Conservation (phyloP, 2,888 invertebrate species). For the Perizoma affinitatum region DNA sequence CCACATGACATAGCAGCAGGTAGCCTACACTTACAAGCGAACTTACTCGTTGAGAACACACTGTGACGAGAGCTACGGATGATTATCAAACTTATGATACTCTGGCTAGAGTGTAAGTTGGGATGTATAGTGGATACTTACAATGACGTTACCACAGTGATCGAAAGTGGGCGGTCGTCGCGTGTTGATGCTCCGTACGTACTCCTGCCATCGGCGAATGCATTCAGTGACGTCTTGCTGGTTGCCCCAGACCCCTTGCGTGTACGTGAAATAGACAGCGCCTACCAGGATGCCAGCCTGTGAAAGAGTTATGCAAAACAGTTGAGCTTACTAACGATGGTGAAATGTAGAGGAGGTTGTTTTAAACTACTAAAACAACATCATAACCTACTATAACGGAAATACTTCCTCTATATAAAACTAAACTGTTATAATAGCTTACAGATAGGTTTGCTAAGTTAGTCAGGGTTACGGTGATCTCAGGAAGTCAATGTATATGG, state of each 20-base stretch:
- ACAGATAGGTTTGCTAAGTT: no score
- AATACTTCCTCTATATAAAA: no score
- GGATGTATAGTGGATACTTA: constrained; percentile 53
- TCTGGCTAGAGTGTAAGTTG: neutral
- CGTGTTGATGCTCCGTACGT: constrained; percentile 70
- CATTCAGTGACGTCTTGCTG: constrained; percentile 75
- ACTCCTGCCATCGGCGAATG: constrained; percentile 73
- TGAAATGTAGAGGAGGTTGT: constrained; percentile 61
- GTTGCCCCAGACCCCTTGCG: constrained; percentile 78
- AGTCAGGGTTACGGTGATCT: no score
- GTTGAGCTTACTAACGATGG: constrained; percentile 55
- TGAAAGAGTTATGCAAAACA: constrained; percentile 40
- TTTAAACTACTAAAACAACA: no score
- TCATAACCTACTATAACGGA: no score
- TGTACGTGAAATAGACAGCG: constrained; percentile 73
- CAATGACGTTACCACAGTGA: constrained; percentile 69
- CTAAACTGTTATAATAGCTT: no score
- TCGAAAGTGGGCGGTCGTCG: constrained; percentile 73
- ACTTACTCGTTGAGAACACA: constrained; percentile 10
- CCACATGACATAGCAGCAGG: constrained; percentile 50
- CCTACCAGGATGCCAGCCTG: constrained; percentile 77
- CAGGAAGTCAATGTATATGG: no score
- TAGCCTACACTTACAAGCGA: constrained; percentile 14
- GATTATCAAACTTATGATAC: constrained; percentile 4
- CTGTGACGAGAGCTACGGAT: neutral